Evolutionary conservation across 2,797 vertebrate genomes (phyloP).

Genomic region (Rhynchonycteris naso): DNA sequence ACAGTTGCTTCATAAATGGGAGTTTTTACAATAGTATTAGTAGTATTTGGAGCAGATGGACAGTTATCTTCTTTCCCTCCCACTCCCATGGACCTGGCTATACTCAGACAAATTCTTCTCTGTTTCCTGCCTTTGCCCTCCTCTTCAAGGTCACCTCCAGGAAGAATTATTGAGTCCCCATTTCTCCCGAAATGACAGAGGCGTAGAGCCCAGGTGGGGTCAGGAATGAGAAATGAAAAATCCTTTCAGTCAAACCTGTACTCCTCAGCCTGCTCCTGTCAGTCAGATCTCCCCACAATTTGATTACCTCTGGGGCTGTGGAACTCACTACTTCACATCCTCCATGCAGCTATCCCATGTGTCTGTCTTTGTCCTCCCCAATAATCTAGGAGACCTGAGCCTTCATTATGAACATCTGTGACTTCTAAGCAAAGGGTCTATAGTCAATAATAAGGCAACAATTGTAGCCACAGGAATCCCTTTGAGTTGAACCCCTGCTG

Average conservation of each 20-base stretch:
- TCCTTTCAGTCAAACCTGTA: not conserved
- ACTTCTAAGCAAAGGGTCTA: not conserved
- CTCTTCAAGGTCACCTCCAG: not conserved
- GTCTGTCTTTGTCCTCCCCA: not conserved
- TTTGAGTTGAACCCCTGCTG: rapidly evolving
- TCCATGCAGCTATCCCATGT: no score
- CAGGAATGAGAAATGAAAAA: not conserved
- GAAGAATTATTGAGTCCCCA: not conserved
- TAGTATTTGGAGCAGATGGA: not conserved
- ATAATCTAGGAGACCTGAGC: not conserved
- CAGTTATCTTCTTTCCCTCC: not conserved
- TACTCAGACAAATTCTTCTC: not conserved
- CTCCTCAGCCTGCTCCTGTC: not conserved
- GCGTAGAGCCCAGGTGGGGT: not conserved
- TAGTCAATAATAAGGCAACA: not conserved
- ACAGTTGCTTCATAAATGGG: not conserved
- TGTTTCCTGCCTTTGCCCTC: not conserved
- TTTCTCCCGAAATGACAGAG: not conserved
- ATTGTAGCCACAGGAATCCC: rapidly evolving
- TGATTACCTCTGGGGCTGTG: not conserved
- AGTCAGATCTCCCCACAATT: not conserved
- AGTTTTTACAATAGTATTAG: not conserved
- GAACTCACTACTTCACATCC: not conserved
- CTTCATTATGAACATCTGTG: not conserved
- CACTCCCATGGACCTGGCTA: not conserved